phyloP scores from a whole-genome alignment of 2,113 vertebrate genomes.

The Brachirus orientalis region DNA sequence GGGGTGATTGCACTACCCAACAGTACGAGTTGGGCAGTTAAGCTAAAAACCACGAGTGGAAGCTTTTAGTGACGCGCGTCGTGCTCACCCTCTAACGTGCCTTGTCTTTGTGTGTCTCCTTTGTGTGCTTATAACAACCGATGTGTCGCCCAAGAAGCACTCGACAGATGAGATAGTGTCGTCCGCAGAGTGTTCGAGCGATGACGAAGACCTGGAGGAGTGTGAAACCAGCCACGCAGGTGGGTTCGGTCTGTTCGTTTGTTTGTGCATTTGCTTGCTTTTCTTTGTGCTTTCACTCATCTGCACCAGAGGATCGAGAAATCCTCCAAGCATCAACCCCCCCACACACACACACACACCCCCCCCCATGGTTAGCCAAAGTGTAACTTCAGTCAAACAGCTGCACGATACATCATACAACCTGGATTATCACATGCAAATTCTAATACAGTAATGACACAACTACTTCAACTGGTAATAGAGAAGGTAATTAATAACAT shows the following conservation, averaged over 20 bases:
- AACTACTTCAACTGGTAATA: no score
- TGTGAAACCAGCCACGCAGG: constrained; percentile 94
- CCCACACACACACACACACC: no score
- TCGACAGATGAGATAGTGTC: constrained; percentile 92
- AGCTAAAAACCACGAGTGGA: no score
- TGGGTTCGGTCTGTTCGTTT: constrained; percentile 99
- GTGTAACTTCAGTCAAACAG: constrained; percentile 73
- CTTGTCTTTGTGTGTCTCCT: constrained; percentile 22
- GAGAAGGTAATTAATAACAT: constrained; percentile 42
- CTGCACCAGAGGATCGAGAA: constrained; percentile 82
- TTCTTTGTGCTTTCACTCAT: constrained; percentile 81
- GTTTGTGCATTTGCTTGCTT: constrained; percentile 91
- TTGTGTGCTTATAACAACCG: not conserved
- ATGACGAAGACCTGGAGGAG: constrained; percentile 98
- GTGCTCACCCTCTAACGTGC: not conserved
- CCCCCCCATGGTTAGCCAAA: constrained; percentile 88
- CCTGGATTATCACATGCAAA: constrained; percentile 2
- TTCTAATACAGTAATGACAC: constrained; percentile 12
- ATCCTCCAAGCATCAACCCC: constrained; percentile 90
- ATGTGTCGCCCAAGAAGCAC: constrained; percentile 62
- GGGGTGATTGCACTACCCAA: no score
- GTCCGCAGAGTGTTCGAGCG: constrained; percentile 97
- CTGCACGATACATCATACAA: not conserved
- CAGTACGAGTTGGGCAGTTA: no score
- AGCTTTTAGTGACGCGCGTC: no score